Percentiles rank a stretch among this genome's conserved stretches.
phyloP scores from a whole-genome alignment of 2,113 vertebrate genomes.

The Probosciger aterrimus region DNA sequence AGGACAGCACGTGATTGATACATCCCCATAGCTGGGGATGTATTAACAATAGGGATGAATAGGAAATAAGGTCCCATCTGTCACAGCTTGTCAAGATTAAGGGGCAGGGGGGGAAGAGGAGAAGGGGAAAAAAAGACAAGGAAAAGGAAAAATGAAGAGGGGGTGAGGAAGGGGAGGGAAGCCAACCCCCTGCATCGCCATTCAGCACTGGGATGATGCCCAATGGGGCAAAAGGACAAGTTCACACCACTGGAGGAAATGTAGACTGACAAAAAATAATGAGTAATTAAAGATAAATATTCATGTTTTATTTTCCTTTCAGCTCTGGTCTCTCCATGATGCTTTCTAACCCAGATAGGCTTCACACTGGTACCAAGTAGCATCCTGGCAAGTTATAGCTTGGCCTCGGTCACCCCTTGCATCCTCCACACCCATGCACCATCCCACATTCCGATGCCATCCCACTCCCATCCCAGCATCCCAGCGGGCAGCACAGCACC shows the following conservation, averaged over 20 bases:
- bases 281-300: not conserved
- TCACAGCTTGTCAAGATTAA: not conserved
- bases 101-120: not conserved
- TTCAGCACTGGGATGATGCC: not conserved
- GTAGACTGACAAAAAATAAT: not conserved
- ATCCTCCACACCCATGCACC: not conserved
- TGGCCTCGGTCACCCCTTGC: not conserved
- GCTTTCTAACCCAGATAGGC: not conserved
- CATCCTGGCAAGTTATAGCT: not conserved
- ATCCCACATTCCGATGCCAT: not conserved
- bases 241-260: not conserved
- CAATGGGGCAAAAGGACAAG: not conserved
- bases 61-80: not conserved
- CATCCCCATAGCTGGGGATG: not conserved
- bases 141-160: rapidly evolving
- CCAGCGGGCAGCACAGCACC: not conserved
- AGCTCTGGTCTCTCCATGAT: not conserved
- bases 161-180: too few species aligned
- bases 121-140: rapidly evolving
- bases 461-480: not conserved
- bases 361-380: not conserved
- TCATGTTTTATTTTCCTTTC: not conserved
- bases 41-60: not conserved
- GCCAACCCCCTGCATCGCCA: not conserved
- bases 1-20: not conserved